phyloP scores from a whole-genome alignment of 2,888 invertebrate species.

The Caenorhabditis becei region DNA sequence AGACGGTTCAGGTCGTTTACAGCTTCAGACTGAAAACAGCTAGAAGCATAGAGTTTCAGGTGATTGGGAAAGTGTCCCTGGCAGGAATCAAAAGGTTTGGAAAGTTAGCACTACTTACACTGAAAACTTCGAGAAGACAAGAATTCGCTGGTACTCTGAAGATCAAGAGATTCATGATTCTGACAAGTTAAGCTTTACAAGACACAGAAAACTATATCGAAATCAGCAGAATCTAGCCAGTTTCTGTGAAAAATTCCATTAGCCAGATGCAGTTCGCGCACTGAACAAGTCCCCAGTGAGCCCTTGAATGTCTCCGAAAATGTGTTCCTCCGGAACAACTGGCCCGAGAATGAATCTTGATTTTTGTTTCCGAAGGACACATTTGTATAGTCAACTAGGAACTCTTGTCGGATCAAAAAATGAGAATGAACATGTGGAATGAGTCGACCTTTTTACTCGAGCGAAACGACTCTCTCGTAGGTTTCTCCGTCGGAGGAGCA shows the following conservation, averaged over 20 bases:
- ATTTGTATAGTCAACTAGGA: too few relatives aligned
- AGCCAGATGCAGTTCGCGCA: not conserved
- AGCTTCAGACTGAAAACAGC: too few relatives aligned
- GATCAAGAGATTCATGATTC: too few relatives aligned
- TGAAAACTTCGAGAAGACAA: too few relatives aligned
- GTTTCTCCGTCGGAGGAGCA: not conserved
- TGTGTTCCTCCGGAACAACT: not conserved
- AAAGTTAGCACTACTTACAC: too few relatives aligned
- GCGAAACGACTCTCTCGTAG: conserved; percentile 1
- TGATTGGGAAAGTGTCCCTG: too few relatives aligned
- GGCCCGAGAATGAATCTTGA: conserved; percentile 9
- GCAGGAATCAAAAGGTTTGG: too few relatives aligned
- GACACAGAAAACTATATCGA: not conserved
- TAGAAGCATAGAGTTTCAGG: too few relatives aligned
- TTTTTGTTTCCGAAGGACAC: not conserved
- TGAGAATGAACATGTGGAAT: not conserved
- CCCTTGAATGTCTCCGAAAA: not conserved
- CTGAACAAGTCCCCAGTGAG: not conserved
- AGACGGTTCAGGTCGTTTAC: too few relatives aligned
- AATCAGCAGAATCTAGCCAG: conserved; percentile 2
- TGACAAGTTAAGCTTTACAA: too few relatives aligned
- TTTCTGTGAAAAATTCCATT: not conserved
- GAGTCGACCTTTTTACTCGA: not conserved
- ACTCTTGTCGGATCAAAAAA: not conserved
- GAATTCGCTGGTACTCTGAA: too few relatives aligned